Percentiles rank a stretch among this genome's conserved stretches.
Evolutionary conservation across 2,797 vertebrate species (phyloP).

Genomic region (Selene dorsalis): DNA sequence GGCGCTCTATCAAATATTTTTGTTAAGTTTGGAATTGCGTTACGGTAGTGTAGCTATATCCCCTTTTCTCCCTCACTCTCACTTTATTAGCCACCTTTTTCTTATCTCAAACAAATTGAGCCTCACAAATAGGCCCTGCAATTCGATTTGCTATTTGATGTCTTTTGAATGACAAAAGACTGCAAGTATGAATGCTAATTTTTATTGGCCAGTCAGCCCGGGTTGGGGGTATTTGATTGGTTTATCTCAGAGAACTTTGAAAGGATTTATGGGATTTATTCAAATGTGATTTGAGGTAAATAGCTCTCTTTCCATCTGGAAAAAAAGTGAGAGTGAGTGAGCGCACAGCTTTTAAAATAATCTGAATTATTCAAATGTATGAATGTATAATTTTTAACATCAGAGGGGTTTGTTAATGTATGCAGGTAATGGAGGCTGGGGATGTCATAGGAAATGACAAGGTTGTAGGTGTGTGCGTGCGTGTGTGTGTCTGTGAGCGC

Average conservation of each 20-base stretch:
- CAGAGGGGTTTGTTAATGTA: conserved; percentile 76
- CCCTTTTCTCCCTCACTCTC: conserved; percentile 45
- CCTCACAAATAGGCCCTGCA: conserved; percentile 65
- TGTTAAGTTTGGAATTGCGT: conserved; percentile 67
- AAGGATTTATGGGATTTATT: conserved; percentile 81
- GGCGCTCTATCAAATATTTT: conserved; percentile 61
- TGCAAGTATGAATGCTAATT: conserved; percentile 74
- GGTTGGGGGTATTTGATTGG: conserved; percentile 72
- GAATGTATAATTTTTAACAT: conserved; percentile 81
- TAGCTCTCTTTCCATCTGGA: conserved; percentile 71
- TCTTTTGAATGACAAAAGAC: conserved; percentile 69
- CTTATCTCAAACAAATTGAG: conserved; percentile 74
- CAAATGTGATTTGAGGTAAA: conserved; percentile 80
- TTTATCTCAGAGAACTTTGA: conserved; percentile 77
- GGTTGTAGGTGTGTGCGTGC: conserved; percentile 39
- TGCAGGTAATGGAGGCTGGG: conserved; percentile 76
- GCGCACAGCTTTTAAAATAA: conserved; percentile 79
- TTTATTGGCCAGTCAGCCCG: conserved; percentile 69
- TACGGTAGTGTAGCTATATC: conserved; percentile 36
- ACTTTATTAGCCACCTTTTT: conserved; percentile 69
- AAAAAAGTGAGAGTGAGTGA: conserved; percentile 64
- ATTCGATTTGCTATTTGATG: conserved; percentile 77
- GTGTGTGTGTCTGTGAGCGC: conserved; percentile 31
- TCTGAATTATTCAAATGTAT: conserved; percentile 82
- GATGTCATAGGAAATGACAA: conserved; percentile 75